phyloP scores from a whole-genome alignment of 2,797 vertebrate genomes.

The Poeciliopsis paucimaculata region DNA sequence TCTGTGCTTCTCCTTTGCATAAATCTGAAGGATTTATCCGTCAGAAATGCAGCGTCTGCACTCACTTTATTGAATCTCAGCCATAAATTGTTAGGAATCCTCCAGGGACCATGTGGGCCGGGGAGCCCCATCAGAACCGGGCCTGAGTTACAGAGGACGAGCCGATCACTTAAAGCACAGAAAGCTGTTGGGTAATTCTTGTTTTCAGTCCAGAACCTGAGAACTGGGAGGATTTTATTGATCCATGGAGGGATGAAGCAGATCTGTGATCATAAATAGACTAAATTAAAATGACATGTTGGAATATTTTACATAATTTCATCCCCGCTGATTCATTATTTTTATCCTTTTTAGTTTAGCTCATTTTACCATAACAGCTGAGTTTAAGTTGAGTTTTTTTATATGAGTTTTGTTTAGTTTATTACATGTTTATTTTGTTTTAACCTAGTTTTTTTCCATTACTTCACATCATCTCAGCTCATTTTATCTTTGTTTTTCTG shows the following conservation, averaged over 20 bases:
- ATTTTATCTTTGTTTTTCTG: neutral
- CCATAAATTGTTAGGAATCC: slow-evolving; percentile 64
- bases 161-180: slow-evolving; percentile 11
- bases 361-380: neutral
- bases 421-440: neutral
- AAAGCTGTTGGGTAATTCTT: neutral
- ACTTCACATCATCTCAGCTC: neutral
- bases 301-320: neutral
- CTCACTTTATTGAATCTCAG: slow-evolving; percentile 58
- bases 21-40: slow-evolving; percentile 48
- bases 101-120: slow-evolving; percentile 33
- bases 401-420: neutral
- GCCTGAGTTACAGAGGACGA: slow-evolving; percentile 36
- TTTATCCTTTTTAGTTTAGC: neutral
- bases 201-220: neutral
- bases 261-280: neutral
- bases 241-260: neutral
- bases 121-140: slow-evolving; percentile 18
- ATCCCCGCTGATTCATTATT: too few relatives aligned
- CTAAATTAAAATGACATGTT: neutral
- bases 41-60: slow-evolving; percentile 52
- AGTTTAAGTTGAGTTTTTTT: neutral
- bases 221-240: neutral
- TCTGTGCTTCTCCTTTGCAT: slow-evolving; percentile 48
- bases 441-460: neutral